Conservation (phyloP, 1,140 invertebrate genomes). For the Calycopis cecrops region DNA sequence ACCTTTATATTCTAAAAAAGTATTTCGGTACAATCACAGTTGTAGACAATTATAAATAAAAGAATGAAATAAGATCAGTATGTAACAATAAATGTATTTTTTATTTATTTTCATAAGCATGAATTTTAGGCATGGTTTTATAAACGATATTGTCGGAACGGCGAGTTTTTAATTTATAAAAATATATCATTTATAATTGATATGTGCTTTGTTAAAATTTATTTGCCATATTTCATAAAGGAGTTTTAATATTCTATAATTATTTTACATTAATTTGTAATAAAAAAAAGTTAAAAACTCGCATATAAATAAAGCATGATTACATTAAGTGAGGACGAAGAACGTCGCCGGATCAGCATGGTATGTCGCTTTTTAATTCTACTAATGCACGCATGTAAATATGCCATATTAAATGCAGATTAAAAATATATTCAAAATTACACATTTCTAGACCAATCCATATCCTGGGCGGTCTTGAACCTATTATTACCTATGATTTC, state of each 20-base stretch:
- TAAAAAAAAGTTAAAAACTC: constrained; percentile 15
- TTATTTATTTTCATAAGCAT: constrained; percentile 7
- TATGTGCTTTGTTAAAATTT: not conserved
- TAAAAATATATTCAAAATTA: constrained; percentile 6
- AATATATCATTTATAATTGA: not conserved
- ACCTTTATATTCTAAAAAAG: no score
- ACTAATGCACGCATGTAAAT: constrained; percentile 24
- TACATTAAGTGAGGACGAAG: constrained; percentile 22
- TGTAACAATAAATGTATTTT: constrained; percentile 9
- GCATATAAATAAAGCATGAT: constrained; percentile 26
- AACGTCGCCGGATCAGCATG: constrained; percentile 31
- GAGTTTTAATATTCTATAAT: no score
- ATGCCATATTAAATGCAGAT: constrained; percentile 2
- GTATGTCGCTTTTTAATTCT: constrained; percentile 32
- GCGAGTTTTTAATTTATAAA: not conserved
- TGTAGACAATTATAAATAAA: no score
- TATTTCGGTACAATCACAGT: no score
- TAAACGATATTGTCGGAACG: not conserved
- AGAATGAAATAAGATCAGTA: no score
- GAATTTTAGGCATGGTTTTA: constrained; percentile 1
- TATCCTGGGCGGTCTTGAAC: not conserved
- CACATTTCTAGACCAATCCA: not conserved
- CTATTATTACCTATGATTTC: no score
- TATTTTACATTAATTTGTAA: no score
- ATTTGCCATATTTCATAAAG: not conserved